A percentile compares a stretch with the other conserved stretches of the same genome.
Conservation (phyloP, 2,888 invertebrate species). For the Brachylomia viminalis region DNA sequence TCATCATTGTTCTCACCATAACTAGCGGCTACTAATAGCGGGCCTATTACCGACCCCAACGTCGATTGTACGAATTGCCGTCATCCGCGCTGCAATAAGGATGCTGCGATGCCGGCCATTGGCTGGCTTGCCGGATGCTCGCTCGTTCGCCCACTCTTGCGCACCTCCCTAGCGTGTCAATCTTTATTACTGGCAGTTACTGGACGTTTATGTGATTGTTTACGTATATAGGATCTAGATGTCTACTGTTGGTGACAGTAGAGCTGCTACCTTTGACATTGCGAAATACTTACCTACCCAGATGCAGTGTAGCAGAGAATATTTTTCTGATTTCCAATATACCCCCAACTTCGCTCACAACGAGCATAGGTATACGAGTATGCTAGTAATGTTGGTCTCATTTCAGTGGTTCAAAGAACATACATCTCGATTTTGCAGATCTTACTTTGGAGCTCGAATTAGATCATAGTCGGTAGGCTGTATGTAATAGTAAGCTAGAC, state of each 20-base stretch:
- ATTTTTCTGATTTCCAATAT: too few relatives aligned
- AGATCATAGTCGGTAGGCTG: too few relatives aligned
- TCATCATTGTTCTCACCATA: constrained; percentile 47
- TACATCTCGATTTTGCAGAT: too few relatives aligned
- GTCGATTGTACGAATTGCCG: constrained; percentile 72
- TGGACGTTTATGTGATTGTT: constrained; percentile 34
- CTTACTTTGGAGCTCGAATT: too few relatives aligned
- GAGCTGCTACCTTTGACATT: not conserved
- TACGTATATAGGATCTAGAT: constrained; percentile 24
- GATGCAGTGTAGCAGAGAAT: too few relatives aligned
- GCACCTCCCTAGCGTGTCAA: constrained; percentile 70
- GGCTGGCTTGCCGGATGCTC: constrained; percentile 73
- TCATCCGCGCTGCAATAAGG: constrained; percentile 86
- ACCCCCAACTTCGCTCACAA: too few relatives aligned
- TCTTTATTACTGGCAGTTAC: constrained; percentile 66
- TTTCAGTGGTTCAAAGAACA: too few relatives aligned
- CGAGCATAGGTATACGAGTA: too few relatives aligned
- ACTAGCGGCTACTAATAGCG: constrained; percentile 31
- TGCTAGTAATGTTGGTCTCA: too few relatives aligned
- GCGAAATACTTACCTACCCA: not conserved
- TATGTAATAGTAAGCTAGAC: too few relatives aligned
- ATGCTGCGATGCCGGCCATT: constrained; percentile 81
- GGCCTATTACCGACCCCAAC: constrained; percentile 45
- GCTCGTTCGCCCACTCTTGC: constrained; percentile 68
- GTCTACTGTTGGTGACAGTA: not conserved